A percentile compares a stretch with the other conserved stretches of the same genome.
Conservation (phyloP, 2,888 invertebrate species). For the Blera fallax region DNA sequence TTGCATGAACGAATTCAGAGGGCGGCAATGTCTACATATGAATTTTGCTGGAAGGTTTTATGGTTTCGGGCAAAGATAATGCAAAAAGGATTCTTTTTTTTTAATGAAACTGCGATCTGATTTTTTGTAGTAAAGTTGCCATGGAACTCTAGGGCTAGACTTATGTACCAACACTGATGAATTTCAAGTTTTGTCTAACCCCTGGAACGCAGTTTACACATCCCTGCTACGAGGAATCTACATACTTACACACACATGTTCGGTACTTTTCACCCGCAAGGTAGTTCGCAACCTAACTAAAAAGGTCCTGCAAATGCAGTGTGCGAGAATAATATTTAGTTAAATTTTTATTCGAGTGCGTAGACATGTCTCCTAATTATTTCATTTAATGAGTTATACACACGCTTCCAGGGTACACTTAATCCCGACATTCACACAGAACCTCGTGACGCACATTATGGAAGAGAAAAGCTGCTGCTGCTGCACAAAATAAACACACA, state of each 20-base stretch:
- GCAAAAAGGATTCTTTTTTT: no score
- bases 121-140: no score
- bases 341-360: slow-evolving; percentile 58
- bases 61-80: no score
- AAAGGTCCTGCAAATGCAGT: slow-evolving; percentile 15
- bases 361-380: slow-evolving; percentile 69
- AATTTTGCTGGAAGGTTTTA: no score
- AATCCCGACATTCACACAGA: neutral
- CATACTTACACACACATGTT: no score
- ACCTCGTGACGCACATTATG: neutral
- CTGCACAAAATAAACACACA: neutral
- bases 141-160: no score
- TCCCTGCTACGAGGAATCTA: neutral
- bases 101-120: no score
- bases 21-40: no score
- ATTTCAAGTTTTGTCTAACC: no score
- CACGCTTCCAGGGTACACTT: neutral
- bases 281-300: neutral
- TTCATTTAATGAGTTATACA: slow-evolving; percentile 52
- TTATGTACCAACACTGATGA: no score
- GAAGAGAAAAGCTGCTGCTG: neutral
- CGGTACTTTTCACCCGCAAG: neutral
- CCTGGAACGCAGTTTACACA: neutral
- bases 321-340: slow-evolving; percentile 32
- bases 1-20: no score